Evolutionary conservation across 2,113 vertebrate species (phyloP), one percentile per base, ranked within the genome.

Genomic region (Seriola aureovittata): DNA sequence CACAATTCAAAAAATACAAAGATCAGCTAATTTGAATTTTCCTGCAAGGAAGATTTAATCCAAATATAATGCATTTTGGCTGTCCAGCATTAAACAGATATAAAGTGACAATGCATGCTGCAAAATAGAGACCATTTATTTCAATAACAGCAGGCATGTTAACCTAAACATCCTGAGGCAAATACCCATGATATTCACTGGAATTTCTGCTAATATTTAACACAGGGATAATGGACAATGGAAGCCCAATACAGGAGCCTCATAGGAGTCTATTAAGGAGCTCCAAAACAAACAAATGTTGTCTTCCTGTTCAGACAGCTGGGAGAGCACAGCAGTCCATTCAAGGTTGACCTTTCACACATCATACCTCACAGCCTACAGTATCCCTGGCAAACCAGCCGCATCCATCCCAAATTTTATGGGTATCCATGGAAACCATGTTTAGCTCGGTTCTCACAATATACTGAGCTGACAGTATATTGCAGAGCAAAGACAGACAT

Each of bases 121-220:
- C 29, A 78, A n/a, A 23, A 60, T 12, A 10, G 4, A 67, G 38
- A 44, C 8, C 29, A 25, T 17, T 75, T 62, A 71, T 71, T 77
- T 80, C 57, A 88, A 85, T 86, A 82, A 79, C 3, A 78, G 21
- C 21, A 58, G 25, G 71, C 29, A 76, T 66, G 52, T 55, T 50
- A 66, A 54, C 48, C 46, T 44, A 23, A 85, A 72, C 60, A 70
- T 57, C 57, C 38, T 44, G 62, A 6, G 57, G 68, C 42, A 69
- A 75, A 80, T 60, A 73, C 68, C 72, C 73, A 72, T 80, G 75
- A 76, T 50, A 82, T 73, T 73, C 14, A 63, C 48, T 65, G 62
- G 71, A 86, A 85, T 81, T 77, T 85, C 66, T 77, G 83, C 60
- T 80, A 75, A 78, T 85, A 70, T 89, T 60, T 60, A 76, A 85